Evolutionary conservation across 2,113 vertebrate genomes (phyloP), one percentile per base, ranked within the genome.

Genomic region (Turdus rufiventris): DNA sequence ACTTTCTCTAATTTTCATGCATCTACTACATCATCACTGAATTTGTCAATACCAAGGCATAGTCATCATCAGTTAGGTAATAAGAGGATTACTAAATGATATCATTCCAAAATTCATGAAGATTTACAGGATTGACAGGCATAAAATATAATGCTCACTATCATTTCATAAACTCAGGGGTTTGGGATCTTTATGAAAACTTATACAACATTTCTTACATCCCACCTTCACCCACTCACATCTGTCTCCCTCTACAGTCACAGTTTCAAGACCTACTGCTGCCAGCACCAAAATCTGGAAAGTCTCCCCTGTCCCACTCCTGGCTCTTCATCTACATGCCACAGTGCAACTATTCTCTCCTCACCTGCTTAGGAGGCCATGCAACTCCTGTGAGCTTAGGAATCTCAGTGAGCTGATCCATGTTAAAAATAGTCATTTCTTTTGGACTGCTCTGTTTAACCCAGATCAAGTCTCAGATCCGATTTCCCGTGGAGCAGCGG

Each of bases 401-500:
- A 71, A 88, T 74, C 53, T 85, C 70, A 72, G 14, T 25, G 43
- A 81, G 77, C 43, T 87, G 65, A 94, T 87, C 91, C 77, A 25
- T 11, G 28, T 48, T 82, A 88, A 96, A 96, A 91, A 88, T 33
- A 94, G 67, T 7, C 21, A 23, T 54, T 88, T 68, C 36, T 76
- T 67, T 81, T 20, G 38, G 47, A 74, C 6, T 40, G 24, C 66
- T 75, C 70, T 47, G 14, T 61, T 88, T 91, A 89, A 82, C n/a
- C 23, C 78, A 86, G 89, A 76, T 61, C 53, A 85, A 68, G 45
- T 36, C 85, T 85, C 77, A 92, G 81, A 85, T 73, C 71, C 0
- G 0, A 79, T 50, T 76, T 89, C 78, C n/a, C 4, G 0, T 8
- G 45, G 9, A 38, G 67, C 24, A 90, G 33, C 0, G 0, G 42